Conservation (phyloP, 2,888 invertebrate genomes). For the Drosophila dives region DNA sequence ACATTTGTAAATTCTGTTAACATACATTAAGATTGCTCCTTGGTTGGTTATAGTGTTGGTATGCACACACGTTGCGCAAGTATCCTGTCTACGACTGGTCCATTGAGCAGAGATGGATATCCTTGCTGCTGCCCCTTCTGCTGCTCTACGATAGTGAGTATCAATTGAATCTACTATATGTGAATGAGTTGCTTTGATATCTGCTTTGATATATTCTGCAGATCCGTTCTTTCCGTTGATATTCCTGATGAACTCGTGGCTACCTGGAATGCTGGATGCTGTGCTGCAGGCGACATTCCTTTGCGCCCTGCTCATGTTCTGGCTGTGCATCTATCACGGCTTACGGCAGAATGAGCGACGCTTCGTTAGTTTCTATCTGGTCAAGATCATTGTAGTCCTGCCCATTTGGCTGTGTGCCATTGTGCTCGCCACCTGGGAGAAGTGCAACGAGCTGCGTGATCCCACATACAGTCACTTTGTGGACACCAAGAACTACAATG, state of each 20-base stretch:
- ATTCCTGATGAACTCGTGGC: slow-evolving; percentile 94
- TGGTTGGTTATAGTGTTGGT: slow-evolving; percentile 91
- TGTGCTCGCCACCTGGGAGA: slow-evolving; percentile 95
- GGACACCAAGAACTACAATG: slow-evolving; percentile 93
- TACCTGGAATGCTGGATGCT: slow-evolving; percentile 96
- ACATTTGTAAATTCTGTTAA: no score
- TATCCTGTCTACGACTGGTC: slow-evolving; percentile 97
- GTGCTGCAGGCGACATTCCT: slow-evolving; percentile 95
- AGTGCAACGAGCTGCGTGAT: slow-evolving; percentile 93
- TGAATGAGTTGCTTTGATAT: neutral
- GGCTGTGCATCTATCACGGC: slow-evolving; percentile 98
- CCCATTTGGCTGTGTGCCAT: slow-evolving; percentile 95
- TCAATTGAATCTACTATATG: neutral
- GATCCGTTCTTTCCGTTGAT: slow-evolving; percentile 97
- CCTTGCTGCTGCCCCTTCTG: slow-evolving; percentile 93
- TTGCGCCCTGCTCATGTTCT: slow-evolving; percentile 94
- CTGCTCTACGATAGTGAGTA: slow-evolving; percentile 95
- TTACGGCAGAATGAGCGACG: slow-evolving; percentile 95
- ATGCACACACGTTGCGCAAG: slow-evolving; percentile 93
- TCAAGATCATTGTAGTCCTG: slow-evolving; percentile 94
- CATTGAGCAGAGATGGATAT: slow-evolving; percentile 98
- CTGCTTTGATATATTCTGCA: slow-evolving; percentile 84
- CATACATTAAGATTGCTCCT: neutral
- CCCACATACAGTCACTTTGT: slow-evolving; percentile 96
- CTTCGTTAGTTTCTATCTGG: slow-evolving; percentile 94